phyloP scores from a whole-genome alignment of 92 coral and sea anemone genomes.

The Umimayanthus kanabou region DNA sequence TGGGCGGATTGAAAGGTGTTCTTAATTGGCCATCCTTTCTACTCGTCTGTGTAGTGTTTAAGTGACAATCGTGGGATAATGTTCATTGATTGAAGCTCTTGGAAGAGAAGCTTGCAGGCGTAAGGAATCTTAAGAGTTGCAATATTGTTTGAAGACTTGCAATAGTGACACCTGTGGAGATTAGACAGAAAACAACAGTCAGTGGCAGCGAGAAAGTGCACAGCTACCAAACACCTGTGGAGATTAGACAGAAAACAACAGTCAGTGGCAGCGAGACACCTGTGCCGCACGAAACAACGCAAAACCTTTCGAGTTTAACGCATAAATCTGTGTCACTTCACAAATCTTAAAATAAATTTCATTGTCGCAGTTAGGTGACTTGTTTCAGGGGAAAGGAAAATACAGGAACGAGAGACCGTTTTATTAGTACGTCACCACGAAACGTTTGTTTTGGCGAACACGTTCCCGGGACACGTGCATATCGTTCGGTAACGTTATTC shows the following conservation, averaged over 20 bases:
- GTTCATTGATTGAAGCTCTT: conserved; percentile 95
- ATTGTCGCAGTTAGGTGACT: no score
- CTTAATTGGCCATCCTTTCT: not conserved
- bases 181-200: not conserved
- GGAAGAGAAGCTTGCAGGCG: conserved; percentile 97
- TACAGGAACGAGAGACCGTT: no score
- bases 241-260: not conserved
- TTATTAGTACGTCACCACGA: no score
- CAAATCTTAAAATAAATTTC: no score
- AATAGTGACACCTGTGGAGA: conserved; percentile 85
- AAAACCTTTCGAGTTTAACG: no score
- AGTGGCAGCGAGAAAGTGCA: not conserved
- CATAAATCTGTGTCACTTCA: no score
- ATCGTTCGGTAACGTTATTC: no score
- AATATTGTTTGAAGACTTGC: conserved; percentile 90
- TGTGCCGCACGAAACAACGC: no score
- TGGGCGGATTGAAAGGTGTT: not conserved
- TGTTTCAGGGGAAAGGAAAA: no score
- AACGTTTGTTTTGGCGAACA: no score
- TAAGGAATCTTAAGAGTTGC: conserved; percentile 93
- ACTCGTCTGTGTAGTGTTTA: conserved; percentile 91
- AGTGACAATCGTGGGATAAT: conserved; percentile 91
- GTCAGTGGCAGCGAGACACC: not conserved
- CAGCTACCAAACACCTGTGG: conserved; percentile 42
- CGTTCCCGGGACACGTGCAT: no score